Percentiles rank a stretch among this genome's conserved stretches.
Conservation (phyloP, 2,113 vertebrate genomes). For the Gymnocephalus cernua region DNA sequence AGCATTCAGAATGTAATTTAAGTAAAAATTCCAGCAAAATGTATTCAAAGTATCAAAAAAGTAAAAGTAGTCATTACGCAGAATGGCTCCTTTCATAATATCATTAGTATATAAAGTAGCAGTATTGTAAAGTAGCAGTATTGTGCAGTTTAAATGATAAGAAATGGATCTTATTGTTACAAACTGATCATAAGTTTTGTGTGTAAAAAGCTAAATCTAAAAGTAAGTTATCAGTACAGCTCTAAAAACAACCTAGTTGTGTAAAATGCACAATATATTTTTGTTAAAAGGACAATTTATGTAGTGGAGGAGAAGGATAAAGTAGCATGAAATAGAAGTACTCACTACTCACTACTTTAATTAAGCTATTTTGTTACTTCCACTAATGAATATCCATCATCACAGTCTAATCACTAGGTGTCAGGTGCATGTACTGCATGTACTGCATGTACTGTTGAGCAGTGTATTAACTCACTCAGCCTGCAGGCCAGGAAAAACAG, state of each 20-base stretch:
- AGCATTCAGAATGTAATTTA: no score
- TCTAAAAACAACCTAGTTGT: background rate
- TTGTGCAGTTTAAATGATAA: background rate
- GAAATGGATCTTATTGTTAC: background rate
- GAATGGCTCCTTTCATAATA: background rate
- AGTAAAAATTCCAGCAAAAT: background rate
- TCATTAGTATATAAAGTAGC: no score
- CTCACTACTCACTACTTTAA: background rate
- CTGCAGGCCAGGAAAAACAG: background rate
- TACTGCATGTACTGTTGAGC: no score
- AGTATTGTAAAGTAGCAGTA: background rate
- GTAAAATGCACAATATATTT: background rate
- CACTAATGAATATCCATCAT: background rate
- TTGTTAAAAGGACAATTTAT: background rate
- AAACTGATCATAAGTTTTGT: background rate
- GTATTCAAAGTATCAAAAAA: background rate
- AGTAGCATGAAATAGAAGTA: background rate
- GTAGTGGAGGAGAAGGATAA: background rate
- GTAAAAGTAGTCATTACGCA: background rate
- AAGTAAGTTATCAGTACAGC: background rate
- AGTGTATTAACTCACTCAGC: background rate
- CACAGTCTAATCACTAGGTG: background rate
- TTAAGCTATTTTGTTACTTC: background rate
- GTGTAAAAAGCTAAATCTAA: no score
- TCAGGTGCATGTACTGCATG: no score